Evolutionary conservation across 2,797 vertebrate genomes (phyloP).

Genomic region (Sternarchorhynchus goeldii): DNA sequence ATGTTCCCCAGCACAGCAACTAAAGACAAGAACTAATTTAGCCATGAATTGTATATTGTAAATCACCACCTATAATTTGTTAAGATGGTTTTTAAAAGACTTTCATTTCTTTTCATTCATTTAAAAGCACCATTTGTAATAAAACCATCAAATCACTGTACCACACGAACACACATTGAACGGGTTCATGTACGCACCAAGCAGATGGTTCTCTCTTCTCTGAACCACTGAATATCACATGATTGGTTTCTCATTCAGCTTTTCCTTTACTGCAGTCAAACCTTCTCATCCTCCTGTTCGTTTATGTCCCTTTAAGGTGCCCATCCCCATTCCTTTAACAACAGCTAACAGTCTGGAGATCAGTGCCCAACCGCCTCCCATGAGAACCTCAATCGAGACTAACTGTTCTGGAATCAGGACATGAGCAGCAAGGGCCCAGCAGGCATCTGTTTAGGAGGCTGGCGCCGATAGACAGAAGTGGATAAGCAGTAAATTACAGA

Average conservation of each 20-base stretch:
- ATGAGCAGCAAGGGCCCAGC: slow-evolving; percentile 2
- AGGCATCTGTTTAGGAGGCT: neutral
- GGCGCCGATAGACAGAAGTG: slow-evolving; percentile 6
- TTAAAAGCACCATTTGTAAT: slow-evolving; percentile 1
- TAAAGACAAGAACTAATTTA: slow-evolving; percentile 37
- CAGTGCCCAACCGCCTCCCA: neutral
- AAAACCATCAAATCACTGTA: neutral
- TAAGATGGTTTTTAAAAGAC: slow-evolving; percentile 21
- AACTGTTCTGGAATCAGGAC: slow-evolving; percentile 8
- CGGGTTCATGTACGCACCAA: no score
- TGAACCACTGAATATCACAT: neutral
- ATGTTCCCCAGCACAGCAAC: slow-evolving; percentile 29
- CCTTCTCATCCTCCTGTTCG: no score
- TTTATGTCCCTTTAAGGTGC: no score
- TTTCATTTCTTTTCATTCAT: neutral
- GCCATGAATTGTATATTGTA: slow-evolving; percentile 37
- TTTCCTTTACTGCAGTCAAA: no score
- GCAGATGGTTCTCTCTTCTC: neutral
- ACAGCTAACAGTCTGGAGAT: no score
- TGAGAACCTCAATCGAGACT: neutral
- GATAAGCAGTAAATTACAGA: slow-evolving; percentile 8
- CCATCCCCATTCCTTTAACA: no score
- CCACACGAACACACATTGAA: neutral
- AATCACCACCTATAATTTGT: slow-evolving; percentile 15
- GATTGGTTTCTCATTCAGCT: neutral